These are phyloP conservation scores for Salvelinus fontinalis DNA, from an alignment of 2,113 vertebrate species.

Conservation along the genomic window DNA sequence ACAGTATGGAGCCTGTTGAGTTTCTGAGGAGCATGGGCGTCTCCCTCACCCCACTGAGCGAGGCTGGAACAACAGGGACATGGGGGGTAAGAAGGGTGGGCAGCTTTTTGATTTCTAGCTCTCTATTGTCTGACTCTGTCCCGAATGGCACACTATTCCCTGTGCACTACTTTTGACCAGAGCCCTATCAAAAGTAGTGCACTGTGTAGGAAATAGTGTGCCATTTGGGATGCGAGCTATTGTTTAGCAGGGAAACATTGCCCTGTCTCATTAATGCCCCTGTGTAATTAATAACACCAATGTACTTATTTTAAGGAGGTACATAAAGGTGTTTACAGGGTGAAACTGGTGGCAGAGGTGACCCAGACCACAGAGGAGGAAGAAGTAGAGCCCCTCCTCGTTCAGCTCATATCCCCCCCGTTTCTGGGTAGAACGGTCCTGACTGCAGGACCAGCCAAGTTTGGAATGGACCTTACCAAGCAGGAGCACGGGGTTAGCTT, in stretches of 20 bases:
- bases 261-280: not conserved
- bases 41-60: constrained; percentile 71
- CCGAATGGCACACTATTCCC: no score
- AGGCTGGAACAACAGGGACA: constrained; percentile 37
- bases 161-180: no score
- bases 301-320: constrained; percentile 26
- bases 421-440: constrained; percentile 76
- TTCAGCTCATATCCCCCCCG: constrained; percentile 80
- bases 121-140: no score
- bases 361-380: constrained; percentile 64
- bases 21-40: constrained; percentile 82
- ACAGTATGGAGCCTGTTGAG: constrained; percentile 75
- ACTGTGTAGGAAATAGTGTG: no score
- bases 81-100: constrained; percentile 39
- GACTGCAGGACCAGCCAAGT: constrained; percentile 79
- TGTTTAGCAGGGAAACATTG: not conserved
- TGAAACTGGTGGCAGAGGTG: constrained; percentile 78
- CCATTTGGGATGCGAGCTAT: no score
- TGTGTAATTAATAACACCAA: not conserved
- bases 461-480: constrained; percentile 79
- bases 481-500: constrained; percentile 76
- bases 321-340: constrained; percentile 70
- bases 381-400: constrained; percentile 68
- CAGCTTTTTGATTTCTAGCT: no score
- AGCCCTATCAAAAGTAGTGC: no score